These are phyloP conservation scores for Agelastica alni DNA, from an alignment of 2,888 invertebrate species.

Conservation along the genomic window DNA sequence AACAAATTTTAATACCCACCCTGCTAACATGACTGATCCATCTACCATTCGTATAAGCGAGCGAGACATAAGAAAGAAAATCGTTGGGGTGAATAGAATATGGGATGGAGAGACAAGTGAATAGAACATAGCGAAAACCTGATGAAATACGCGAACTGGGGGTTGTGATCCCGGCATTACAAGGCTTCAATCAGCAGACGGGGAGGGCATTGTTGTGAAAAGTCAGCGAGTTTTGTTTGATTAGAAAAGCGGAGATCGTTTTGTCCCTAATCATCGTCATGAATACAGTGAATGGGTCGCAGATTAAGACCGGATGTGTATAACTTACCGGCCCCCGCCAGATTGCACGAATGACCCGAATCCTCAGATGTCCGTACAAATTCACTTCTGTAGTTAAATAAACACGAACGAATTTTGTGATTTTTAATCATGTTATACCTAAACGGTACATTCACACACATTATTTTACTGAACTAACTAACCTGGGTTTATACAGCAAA, in stretches of 20 bases:
- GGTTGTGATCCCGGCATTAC: slow-evolving; percentile 49
- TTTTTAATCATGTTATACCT: too few species aligned
- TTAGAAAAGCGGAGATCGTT: slow-evolving; percentile 54
- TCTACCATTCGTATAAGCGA: too few species aligned
- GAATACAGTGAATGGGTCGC: slow-evolving; percentile 43
- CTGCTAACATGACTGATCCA: too few species aligned
- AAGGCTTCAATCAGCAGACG: slow-evolving; percentile 53
- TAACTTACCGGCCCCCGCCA: slow-evolving; percentile 26
- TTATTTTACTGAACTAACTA: too few species aligned
- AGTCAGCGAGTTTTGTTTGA: slow-evolving; percentile 57
- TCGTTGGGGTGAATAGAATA: slow-evolving; percentile 38
- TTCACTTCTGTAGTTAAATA: too few species aligned
- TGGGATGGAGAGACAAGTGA: slow-evolving; percentile 36
- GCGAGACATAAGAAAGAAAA: slow-evolving; percentile 37
- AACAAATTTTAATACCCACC: too few species aligned
- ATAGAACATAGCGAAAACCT: slow-evolving; percentile 38
- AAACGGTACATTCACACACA: too few species aligned
- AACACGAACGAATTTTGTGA: too few species aligned
- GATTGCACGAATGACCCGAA: slow-evolving; percentile 30
- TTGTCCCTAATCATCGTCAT: slow-evolving; percentile 55
- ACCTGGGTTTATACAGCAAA: too few species aligned
- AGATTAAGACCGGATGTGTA: slow-evolving; percentile 29
- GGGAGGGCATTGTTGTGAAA: slow-evolving; percentile 53
- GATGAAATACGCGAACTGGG: slow-evolving; percentile 44
- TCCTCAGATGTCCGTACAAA: not conserved